These are phyloP conservation scores for Stichodactyla helianthus DNA, from an alignment of 64 coral and sea anemone species.

Conservation along the genomic window DNA sequence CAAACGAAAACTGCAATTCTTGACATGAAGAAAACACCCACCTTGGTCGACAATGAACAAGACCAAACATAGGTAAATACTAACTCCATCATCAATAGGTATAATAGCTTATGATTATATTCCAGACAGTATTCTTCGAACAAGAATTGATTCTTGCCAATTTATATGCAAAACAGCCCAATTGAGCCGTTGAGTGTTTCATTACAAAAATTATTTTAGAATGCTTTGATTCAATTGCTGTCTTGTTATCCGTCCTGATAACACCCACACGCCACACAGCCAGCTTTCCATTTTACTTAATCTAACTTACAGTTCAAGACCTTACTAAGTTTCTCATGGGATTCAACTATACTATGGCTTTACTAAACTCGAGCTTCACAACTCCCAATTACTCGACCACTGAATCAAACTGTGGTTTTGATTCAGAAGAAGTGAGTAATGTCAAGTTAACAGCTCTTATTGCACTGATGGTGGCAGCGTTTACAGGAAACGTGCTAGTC, in stretches of 20 bases:
- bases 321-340: background rate
- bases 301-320: background rate
- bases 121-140: background rate
- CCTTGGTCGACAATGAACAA: background rate
- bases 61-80: background rate
- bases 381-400: too few relatives aligned
- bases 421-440: background rate
- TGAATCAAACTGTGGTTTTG: background rate
- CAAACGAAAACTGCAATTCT: too few relatives aligned
- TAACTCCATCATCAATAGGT: background rate
- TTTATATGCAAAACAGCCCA: background rate
- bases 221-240: background rate
- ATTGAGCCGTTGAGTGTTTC: background rate
- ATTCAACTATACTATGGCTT: background rate
- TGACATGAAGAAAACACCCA: background rate
- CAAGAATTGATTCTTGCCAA: background rate
- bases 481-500: conserved; percentile 37
- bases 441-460: background rate
- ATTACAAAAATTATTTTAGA: background rate
- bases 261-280: background rate
- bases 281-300: background rate
- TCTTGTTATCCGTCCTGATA: background rate
- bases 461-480: conserved; percentile 17
- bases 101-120: background rate
- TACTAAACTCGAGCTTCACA: background rate